Evolutionary conservation across 30 jellyfish, hydroid and myxozoan genomes (phyloP).

Genomic region (Catostylus mosaicus): DNA sequence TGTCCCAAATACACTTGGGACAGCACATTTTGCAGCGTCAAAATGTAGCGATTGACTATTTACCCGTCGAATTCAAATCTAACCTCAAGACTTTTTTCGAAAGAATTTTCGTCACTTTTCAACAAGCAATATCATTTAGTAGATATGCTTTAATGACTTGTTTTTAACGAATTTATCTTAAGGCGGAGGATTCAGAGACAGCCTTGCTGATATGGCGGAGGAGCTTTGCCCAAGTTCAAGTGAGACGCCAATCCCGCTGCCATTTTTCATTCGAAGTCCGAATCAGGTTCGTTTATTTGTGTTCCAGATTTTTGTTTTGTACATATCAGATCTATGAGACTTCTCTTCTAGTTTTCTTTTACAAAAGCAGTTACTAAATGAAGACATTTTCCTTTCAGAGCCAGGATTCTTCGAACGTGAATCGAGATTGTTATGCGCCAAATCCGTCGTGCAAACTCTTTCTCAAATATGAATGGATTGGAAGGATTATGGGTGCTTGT

Average conservation of each 20-base stretch:
- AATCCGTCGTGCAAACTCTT: slow-evolving; percentile 77
- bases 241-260: slow-evolving; percentile 75
- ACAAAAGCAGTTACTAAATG: background rate
- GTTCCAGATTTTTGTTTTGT: background rate
- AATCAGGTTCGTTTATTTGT: slow-evolving; percentile 66
- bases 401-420: slow-evolving; percentile 77
- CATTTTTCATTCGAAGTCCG: slow-evolving; percentile 87
- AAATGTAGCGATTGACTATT: no score
- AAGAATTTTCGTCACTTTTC: no score
- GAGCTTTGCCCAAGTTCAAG: slow-evolving; percentile 94
- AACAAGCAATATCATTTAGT: no score
- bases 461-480: slow-evolving; percentile 79
- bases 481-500: slow-evolving; percentile 91
- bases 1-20: no score
- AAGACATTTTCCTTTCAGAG: slow-evolving; percentile 42
- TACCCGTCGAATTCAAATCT: no score
- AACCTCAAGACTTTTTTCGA: no score
- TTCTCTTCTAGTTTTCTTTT: background rate
- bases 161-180: background rate
- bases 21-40: no score
- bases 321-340: background rate
- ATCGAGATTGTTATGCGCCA: slow-evolving; percentile 91
- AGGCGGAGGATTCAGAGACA: slow-evolving; percentile 98
- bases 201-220: slow-evolving; percentile 91
- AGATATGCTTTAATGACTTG: no score